A percentile compares a stretch with the other conserved stretches of the same genome.
Evolutionary conservation across 2,797 vertebrate species (phyloP).

Genomic region (Anisognathus igniventris): DNA sequence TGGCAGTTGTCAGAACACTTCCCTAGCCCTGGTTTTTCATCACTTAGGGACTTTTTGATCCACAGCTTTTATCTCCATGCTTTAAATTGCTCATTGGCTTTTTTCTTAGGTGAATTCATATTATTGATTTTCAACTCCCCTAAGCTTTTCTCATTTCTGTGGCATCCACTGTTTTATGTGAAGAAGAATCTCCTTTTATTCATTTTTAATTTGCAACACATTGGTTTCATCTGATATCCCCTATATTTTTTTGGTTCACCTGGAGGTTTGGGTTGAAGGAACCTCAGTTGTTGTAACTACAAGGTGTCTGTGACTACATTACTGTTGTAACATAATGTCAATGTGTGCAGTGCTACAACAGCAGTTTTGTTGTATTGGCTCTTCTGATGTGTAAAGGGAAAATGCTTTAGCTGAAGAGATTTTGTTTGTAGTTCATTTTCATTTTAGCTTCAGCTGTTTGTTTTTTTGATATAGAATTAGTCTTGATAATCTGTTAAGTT

Average conservation of each 20-base stretch:
- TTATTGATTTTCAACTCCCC: background rate
- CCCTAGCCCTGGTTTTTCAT: background rate
- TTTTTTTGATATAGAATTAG: background rate
- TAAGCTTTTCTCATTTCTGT: background rate
- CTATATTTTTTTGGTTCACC: background rate
- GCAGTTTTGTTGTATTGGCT: background rate
- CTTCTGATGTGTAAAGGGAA: background rate
- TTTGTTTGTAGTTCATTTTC: background rate
- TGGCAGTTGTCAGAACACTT: background rate
- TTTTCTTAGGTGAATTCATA: background rate
- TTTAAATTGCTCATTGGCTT: background rate
- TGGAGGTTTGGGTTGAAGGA: background rate
- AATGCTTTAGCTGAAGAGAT: background rate
- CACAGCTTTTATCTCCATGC: background rate
- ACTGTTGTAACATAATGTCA: background rate
- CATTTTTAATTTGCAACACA: background rate
- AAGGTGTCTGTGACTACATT: background rate
- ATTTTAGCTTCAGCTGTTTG: background rate
- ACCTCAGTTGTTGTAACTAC: background rate
- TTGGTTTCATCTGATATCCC: background rate
- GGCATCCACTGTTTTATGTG: background rate
- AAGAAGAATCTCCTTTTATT: background rate
- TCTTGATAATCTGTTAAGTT: background rate
- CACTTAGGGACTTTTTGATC: background rate
- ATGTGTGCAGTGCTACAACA: accelerated